These are phyloP conservation scores for Frankliniella fusca DNA, from an alignment of 2,888 invertebrate species.

Conservation along the genomic window DNA sequence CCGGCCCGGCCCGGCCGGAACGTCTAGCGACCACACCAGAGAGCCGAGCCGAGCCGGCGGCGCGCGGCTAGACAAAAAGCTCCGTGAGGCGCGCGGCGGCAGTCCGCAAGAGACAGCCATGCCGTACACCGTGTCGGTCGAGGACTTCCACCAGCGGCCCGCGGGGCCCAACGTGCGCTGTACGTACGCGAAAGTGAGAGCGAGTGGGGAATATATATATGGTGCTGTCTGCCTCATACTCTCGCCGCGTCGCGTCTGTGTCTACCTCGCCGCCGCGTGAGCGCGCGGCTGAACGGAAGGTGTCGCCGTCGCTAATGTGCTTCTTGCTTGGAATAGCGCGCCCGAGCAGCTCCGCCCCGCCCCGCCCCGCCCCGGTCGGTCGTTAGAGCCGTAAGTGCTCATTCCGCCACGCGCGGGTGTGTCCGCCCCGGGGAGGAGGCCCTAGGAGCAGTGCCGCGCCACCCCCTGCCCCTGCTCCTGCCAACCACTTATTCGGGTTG, in stretches of 20 bases:
- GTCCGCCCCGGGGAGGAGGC: neutral
- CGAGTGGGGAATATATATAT: neutral
- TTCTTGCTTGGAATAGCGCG: neutral
- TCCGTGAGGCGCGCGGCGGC: no score
- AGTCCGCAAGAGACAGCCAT: no score
- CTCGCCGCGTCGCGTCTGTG: no score
- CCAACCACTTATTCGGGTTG: no score
- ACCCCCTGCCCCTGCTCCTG: neutral
- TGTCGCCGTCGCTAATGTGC: neutral
- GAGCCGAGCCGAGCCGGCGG: no score
- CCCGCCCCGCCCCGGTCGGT: neutral
- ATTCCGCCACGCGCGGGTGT: neutral
- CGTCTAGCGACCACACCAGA: no score
- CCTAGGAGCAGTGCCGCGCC: neutral
- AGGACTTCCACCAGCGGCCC: conserved; percentile 23
- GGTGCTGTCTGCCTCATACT: no score
- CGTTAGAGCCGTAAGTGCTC: neutral
- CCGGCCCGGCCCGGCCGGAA: neutral
- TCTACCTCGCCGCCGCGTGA: neutral
- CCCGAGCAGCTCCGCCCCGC: neutral
- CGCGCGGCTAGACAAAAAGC: no score
- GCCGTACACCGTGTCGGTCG: neutral
- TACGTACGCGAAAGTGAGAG: neutral
- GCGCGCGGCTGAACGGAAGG: neutral
- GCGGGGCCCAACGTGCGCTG: neutral